Base-by-base conservation (phyloP, 2,888 invertebrate genomes). In the Nomada lathburiana region DNA sequence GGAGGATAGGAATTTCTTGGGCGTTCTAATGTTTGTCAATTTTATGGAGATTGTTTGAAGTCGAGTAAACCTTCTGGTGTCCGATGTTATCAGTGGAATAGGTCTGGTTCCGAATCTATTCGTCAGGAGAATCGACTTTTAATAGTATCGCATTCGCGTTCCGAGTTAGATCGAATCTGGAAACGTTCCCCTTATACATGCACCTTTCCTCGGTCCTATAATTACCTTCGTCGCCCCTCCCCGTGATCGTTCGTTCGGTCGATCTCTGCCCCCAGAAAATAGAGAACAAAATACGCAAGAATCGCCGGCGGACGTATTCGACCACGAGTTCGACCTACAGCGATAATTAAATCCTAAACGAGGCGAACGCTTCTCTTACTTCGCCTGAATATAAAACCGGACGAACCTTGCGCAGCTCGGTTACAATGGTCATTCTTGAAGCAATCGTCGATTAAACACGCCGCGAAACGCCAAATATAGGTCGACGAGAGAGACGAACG, bases 361-460 rank as follows among this genome's bases (percentile, higher is more conserved):
- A 82, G 57, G 44, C 70, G 26, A 73, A 77, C 68, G 69, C 86
- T 72, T 55, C 68, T 59, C 42, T 18, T 44, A 29, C 57, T 64
- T n/a, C 71, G 44, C 44, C 29, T 55, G 57, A 53, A 18, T 13
- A 44, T 70, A 73, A 85, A 82, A 80, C 82, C 80, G 80, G 69
- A 62, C 60, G 70, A 68, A 55, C 50, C 53, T 55, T 13, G 23
- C 20, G 29, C 50, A 26, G 50, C 53, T 50, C 20, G 18, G 26
- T 42, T n/a, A n/a, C 74, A 23, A 26, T 57, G 60, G 70, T 53
- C 64, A 69, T 59, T 65, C 64, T 71, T 53, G 83, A 64, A 83
- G 81, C 88, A 80, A 88, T 86, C 86, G 88, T 88, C 88, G 88
- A 87, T 87, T 88, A 87, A 76, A 81, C 78, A 73, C 80, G 76